These are phyloP conservation scores for Etheostoma nigrum DNA, from an alignment of 2,797 vertebrate species.

Conservation along the genomic window DNA sequence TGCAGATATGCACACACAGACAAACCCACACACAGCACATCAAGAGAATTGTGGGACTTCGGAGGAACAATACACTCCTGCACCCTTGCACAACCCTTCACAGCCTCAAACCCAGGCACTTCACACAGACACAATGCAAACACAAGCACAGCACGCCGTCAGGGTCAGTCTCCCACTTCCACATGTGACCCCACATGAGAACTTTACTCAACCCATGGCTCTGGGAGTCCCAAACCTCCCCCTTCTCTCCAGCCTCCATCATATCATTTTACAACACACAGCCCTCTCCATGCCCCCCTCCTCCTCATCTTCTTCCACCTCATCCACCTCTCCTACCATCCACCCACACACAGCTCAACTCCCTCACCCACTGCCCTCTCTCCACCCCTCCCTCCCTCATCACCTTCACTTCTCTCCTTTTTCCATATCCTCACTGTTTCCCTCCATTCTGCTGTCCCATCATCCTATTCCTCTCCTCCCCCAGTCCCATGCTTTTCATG, in stretches of 20 bases:
- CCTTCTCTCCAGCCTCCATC: slow-evolving; percentile 74
- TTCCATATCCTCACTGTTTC: slow-evolving; percentile 87
- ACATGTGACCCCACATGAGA: slow-evolving; percentile 64
- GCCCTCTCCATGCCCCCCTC: slow-evolving; percentile 80
- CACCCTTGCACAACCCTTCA: slow-evolving; percentile 59
- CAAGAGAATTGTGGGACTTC: slow-evolving; percentile 32
- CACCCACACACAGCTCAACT: slow-evolving; percentile 71
- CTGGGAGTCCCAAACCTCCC: slow-evolving; percentile 79
- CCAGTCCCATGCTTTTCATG: slow-evolving; percentile 79
- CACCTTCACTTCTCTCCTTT: slow-evolving; percentile 87
- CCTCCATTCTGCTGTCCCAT: slow-evolving; percentile 87
- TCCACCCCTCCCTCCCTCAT: slow-evolving; percentile 82
- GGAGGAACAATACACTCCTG: slow-evolving; percentile 57
- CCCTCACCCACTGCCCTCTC: slow-evolving; percentile 75
- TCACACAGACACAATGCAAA: slow-evolving; percentile 58
- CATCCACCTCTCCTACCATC: slow-evolving; percentile 75
- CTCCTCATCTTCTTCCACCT: slow-evolving; percentile 75
- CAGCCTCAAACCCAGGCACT: slow-evolving; percentile 53
- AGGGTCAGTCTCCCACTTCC: slow-evolving; percentile 55
- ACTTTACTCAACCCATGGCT: slow-evolving; percentile 65
- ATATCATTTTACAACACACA: slow-evolving; percentile 87
- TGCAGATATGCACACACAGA: slow-evolving; percentile 49
- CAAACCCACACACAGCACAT: slow-evolving; percentile 44
- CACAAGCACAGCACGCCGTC: slow-evolving; percentile 59
- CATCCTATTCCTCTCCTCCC: slow-evolving; percentile 81